Conservation (phyloP, 2,888 invertebrate species). For the Drosophila macrothrix region DNA sequence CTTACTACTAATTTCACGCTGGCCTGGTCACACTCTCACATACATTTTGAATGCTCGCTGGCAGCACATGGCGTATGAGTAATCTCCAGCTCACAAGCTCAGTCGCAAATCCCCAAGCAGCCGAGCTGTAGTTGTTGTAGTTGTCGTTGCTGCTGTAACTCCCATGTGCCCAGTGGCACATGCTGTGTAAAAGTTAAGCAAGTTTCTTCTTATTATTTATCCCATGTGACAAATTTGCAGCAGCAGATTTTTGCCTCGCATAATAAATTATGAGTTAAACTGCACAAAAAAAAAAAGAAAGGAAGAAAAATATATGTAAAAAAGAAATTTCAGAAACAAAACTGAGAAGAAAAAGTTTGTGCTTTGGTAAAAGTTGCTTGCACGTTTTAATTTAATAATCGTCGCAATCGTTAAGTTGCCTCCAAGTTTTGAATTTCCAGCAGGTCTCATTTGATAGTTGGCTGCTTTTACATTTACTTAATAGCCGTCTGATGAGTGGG, state of each 20-base stretch:
- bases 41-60: constrained; percentile 24
- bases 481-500: constrained; percentile 48
- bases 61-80: constrained; percentile 65
- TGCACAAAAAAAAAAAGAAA: constrained; percentile 16
- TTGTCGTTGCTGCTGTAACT: constrained; percentile 8
- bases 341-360: constrained; percentile 36
- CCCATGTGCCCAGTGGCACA: constrained; percentile 26
- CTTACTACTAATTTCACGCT: constrained; percentile 68
- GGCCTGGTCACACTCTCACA: constrained; percentile 51
- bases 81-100: constrained; percentile 53
- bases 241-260: constrained; percentile 68
- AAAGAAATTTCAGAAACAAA: constrained; percentile 7
- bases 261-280: constrained; percentile 66
- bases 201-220: constrained; percentile 76
- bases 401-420: constrained; percentile 61
- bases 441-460: constrained; percentile 30
- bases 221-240: constrained; percentile 82
- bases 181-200: constrained; percentile 59
- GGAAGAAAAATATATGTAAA: constrained; percentile 1
- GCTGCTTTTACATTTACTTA: constrained; percentile 59
- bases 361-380: constrained; percentile 58
- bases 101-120: constrained; percentile 52
- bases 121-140: constrained; percentile 18
- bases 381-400: constrained; percentile 83
- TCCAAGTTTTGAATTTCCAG: constrained; percentile 40